Evolutionary conservation across 30 jellyfish, hydroid and myxozoan species (phyloP).

Genomic region (Pelagia noctiluca): DNA sequence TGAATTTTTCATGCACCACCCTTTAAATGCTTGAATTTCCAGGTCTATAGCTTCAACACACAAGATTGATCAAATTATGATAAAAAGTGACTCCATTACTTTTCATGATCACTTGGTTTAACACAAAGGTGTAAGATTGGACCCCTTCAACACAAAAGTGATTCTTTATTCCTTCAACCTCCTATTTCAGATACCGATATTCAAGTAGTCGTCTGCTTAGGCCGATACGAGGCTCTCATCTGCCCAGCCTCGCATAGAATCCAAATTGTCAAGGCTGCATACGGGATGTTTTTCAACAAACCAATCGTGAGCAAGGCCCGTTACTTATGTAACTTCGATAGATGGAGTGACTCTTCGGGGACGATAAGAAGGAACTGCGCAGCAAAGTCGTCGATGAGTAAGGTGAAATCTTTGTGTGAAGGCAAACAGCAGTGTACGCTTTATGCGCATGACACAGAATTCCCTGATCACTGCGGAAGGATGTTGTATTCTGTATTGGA

Average conservation of each 20-base stretch:
- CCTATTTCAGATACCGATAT: slow-evolving; percentile 26
- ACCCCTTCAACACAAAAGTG: slow-evolving; percentile 12
- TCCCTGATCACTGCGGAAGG: slow-evolving; percentile 40
- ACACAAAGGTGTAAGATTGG: no score
- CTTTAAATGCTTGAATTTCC: no score
- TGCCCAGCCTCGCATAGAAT: slow-evolving; percentile 43
- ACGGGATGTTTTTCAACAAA: slow-evolving; percentile 19
- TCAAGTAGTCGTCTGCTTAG: slow-evolving; percentile 51
- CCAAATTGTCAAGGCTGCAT: slow-evolving; percentile 44
- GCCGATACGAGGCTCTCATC: slow-evolving; percentile 59
- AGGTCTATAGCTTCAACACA: no score
- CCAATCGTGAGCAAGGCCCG: neutral
- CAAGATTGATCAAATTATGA: no score
- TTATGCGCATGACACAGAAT: slow-evolving; percentile 46
- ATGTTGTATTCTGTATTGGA: slow-evolving; percentile 40
- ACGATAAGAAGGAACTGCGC: slow-evolving; percentile 14
- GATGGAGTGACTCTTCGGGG: neutral
- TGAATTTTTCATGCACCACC: no score
- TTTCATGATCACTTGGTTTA: no score
- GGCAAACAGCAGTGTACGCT: slow-evolving; percentile 40
- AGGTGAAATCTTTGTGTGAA: slow-evolving; percentile 21
- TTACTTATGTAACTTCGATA: slow-evolving; percentile 16
- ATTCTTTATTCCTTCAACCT: neutral
- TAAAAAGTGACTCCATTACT: no score
- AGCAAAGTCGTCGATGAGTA: slow-evolving; percentile 30